Percentiles rank a stretch among this genome's conserved stretches.
Conservation (phyloP, 2,113 vertebrate species). For the Ptychochromis oligacanthus region DNA sequence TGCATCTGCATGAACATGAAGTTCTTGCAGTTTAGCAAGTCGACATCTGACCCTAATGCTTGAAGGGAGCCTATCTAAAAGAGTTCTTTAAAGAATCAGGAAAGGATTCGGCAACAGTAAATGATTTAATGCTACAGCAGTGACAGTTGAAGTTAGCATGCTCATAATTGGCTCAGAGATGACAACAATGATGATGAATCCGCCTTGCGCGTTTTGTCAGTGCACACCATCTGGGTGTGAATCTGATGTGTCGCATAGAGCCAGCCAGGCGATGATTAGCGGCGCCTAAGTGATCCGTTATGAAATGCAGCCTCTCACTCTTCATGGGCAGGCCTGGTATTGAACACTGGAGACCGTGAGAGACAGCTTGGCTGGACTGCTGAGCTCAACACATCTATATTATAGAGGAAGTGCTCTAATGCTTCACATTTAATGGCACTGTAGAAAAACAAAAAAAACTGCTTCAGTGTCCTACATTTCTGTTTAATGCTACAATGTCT, state of each 20-base stretch:
- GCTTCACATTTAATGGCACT: neutral
- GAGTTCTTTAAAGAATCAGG: neutral
- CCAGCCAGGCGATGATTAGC: constrained; percentile 58
- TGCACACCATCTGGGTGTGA: constrained; percentile 54
- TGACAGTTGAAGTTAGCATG: neutral
- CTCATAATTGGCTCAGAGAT: neutral
- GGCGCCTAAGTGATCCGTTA: constrained; percentile 44
- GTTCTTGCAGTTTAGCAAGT: neutral
- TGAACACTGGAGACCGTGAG: constrained; percentile 19
- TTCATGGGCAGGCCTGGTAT: constrained; percentile 19
- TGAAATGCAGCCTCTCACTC: constrained; percentile 32
- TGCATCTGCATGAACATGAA: neutral
- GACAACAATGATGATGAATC: constrained; percentile 24
- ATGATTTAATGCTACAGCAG: neutral
- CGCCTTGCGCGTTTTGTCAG: constrained; percentile 38
- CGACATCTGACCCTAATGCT: neutral
- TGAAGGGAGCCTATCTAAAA: neutral
- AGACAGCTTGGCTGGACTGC: constrained; percentile 15
- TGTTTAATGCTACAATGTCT: neutral
- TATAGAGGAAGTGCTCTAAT: constrained; percentile 1
- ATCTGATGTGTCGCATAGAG: constrained; percentile 39
- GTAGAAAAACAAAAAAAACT: neutral
- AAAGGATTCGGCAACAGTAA: neutral
- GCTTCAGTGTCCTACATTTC: neutral
- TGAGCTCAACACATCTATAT: constrained; percentile 11